Evolutionary conservation across 2,797 vertebrate genomes (phyloP).

Genomic region (Sorex maritimensis): DNA sequence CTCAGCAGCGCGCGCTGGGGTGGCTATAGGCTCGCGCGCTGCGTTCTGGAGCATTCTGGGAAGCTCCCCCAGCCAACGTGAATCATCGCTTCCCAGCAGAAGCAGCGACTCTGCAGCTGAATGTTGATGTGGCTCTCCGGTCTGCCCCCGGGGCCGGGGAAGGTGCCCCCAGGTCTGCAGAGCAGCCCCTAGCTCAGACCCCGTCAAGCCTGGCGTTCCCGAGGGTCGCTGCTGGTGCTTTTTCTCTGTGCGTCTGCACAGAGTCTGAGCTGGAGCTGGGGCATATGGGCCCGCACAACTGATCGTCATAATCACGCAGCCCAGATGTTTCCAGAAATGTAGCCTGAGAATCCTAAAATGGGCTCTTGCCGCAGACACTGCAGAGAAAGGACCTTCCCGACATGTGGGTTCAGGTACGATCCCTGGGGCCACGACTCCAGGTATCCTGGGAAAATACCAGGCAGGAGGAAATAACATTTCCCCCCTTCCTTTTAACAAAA

Average conservation of each 20-base stretch:
- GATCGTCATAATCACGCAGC: constrained; percentile 86
- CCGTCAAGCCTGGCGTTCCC: constrained; percentile 30
- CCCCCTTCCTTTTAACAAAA: background rate
- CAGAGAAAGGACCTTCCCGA: constrained; percentile 78
- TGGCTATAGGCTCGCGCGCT: background rate
- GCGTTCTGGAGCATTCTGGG: constrained; percentile 25
- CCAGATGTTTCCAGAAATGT: constrained; percentile 83
- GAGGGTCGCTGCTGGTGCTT: constrained; percentile 58
- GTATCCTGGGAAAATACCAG: constrained; percentile 35
- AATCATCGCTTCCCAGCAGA: constrained; percentile 76
- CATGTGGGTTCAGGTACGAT: constrained; percentile 73
- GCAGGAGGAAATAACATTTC: constrained; percentile 4
- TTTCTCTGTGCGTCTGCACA: background rate
- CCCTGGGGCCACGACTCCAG: constrained; percentile 40
- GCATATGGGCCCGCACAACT: constrained; percentile 82
- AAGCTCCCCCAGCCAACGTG: constrained; percentile 1
- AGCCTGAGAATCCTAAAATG: constrained; percentile 83
- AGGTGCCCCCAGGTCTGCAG: constrained; percentile 41
- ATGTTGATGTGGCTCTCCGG: constrained; percentile 66
- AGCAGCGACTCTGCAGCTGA: constrained; percentile 60
- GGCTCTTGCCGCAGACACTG: constrained; percentile 75
- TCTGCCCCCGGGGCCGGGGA: constrained; percentile 31
- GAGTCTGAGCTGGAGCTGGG: background rate
- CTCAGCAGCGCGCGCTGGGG: constrained; percentile 25
- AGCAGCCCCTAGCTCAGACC: constrained; percentile 67